Conservation (phyloP, 2,113 vertebrate genomes). For the Eira barbara region DNA sequence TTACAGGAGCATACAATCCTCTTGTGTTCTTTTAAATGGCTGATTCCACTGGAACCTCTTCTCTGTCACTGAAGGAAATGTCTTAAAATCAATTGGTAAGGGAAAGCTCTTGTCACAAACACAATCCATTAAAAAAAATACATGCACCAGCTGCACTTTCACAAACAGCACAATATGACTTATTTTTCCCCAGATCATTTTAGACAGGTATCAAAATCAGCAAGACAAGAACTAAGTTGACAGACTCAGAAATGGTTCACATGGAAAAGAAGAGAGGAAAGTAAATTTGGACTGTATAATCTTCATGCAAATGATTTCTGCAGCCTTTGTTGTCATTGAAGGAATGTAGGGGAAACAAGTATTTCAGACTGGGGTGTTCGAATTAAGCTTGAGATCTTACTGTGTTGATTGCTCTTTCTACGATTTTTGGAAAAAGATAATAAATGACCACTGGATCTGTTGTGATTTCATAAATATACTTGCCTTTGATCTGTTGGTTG, state of each 20-base stretch:
- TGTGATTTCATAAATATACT: background rate
- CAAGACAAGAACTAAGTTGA: background rate
- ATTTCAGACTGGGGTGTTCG: background rate
- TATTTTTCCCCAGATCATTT: conserved; percentile 29
- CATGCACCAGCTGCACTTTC: background rate
- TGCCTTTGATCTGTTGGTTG: conserved; percentile 25
- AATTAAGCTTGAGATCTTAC: background rate
- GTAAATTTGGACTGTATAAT: background rate
- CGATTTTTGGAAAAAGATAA: background rate
- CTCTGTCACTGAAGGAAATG: conserved; percentile 25
- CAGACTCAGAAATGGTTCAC: background rate
- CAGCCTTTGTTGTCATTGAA: background rate
- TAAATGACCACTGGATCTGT: background rate
- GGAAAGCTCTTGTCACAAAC: conserved; percentile 5
- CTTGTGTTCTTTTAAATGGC: conserved; percentile 1
- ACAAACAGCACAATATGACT: background rate
- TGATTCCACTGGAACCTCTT: background rate
- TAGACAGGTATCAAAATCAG: background rate
- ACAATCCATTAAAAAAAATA: conserved; percentile 27
- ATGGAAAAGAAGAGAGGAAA: background rate
- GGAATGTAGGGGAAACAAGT: background rate
- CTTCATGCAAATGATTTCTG: background rate
- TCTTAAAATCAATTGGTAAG: conserved; percentile 19
- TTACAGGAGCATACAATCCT: background rate
- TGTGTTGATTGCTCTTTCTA: background rate